Base-by-base conservation (phyloP, 1,140 invertebrate genomes). In the Diabrotica virgifera region DNA sequence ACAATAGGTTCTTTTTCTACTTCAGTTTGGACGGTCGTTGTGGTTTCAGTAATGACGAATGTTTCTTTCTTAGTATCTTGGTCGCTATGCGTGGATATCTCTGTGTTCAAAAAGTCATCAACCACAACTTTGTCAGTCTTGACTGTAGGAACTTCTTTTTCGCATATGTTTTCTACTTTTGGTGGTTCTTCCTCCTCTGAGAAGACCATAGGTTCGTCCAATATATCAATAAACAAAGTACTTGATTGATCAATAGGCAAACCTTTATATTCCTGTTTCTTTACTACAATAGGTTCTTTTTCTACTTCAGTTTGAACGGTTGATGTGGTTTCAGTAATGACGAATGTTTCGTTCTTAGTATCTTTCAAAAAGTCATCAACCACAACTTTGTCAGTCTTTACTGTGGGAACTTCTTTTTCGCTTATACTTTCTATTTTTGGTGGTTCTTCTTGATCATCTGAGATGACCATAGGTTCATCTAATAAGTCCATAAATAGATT, bases 401-500 rank as follows among this genome's bases (percentile, higher is more conserved):
- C 11, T 0, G 12, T 60, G 8, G 13, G 13, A n/a, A n/a, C n/a
- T n/a, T n/a, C n/a, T 38, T 11, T 55, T n/a, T n/a, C n/a, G n/a
- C n/a, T n/a, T n/a, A n/a, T n/a, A n/a, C n/a, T n/a, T n/a, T n/a
- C n/a, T 53, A 8, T 12, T 9, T 55, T 55, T 14, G 5, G 11
- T 55, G 13, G 14, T 55, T 55, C 10, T n/a, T n/a, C n/a, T n/a
- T n/a, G n/a, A n/a, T 74, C 69, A 63, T 76, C 74, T 13, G 72
- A 73, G 14, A 74, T 64, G 24, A 66, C 63, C 61, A 85, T 81
- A 52, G 81, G 79, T 69, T 84, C 81, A 65, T 85, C 83, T 57
- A 85, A 66, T 56, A 82, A 78, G 73, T 79, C 76, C 75, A 84
- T 80, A 80, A 82, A 85, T n/a, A 78, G 67, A 64, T 79, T 80